Evolutionary conservation across 2,888 invertebrate genomes (phyloP), one percentile per base, ranked within the genome.

Genomic region (Geophilus truncorum): DNA sequence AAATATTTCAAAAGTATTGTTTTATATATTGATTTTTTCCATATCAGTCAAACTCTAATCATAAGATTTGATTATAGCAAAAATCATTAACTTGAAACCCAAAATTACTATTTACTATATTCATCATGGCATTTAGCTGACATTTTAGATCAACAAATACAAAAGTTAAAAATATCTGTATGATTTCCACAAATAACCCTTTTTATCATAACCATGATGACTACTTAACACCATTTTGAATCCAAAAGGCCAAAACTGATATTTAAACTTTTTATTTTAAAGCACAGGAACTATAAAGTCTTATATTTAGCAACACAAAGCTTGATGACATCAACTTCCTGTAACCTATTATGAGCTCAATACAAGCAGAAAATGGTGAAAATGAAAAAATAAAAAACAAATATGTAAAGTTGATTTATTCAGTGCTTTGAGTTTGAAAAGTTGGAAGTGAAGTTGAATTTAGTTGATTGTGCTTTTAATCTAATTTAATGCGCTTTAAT

Each of bases 231-330:
- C n/a, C n/a, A n/a, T n/a, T n/a, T n/a, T n/a, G n/a, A n/a, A n/a
- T n/a, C n/a, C n/a, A n/a, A n/a, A n/a, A n/a, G n/a, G n/a, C n/a
- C n/a, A n/a, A n/a, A n/a, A n/a, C n/a, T n/a, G n/a, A n/a, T n/a
- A n/a, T 5, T 40, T 40, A 40, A 40, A 12, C 15, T 21, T 28
- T 82, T 82, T 75, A 18, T 36, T 34, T 76, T 76, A n/a, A 77
- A 32, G 76, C 10, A 57, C 57, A 57, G 57, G 57, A 57, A 57
- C 57, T 21, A 21, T 57, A 57, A 57, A 57, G 9, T 57, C 57
- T 57, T 18, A 1, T 57, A 23, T n/a, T 57, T n/a, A n/a, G n/a
- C n/a, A n/a, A n/a, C 51, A 12, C 15, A 15, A n/a, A 18, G 51
- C 15, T n/a, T 51, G 51, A 5, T 51, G 7, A 51, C 15, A 51